A percentile compares a stretch with the other conserved stretches of the same genome.
Conservation (phyloP, 2,797 vertebrate genomes). For the Sebastolobus alascanus region DNA sequence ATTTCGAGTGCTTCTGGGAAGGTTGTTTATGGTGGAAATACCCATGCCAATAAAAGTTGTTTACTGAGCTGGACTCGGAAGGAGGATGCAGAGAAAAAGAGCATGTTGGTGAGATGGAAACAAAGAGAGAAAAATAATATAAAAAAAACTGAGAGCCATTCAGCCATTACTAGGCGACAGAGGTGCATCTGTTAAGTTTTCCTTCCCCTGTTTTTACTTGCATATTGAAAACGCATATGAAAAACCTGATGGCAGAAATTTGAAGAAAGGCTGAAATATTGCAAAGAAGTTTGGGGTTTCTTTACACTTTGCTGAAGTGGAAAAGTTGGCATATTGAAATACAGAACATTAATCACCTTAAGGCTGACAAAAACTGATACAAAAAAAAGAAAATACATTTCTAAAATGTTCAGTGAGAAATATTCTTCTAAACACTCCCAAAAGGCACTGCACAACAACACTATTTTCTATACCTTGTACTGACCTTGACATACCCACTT, state of each 20-base stretch:
- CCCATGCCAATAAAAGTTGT: conserved; percentile 38
- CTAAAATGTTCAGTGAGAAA: too few relatives aligned
- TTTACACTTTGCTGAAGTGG: too few relatives aligned
- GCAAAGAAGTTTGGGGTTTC: neutral
- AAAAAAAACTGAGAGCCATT: neutral
- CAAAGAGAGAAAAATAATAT: neutral
- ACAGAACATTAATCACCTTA: too few relatives aligned
- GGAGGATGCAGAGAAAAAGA: conserved; percentile 22
- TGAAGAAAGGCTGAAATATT: neutral
- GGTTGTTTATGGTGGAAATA: conserved; percentile 44
- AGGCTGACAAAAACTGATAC: too few relatives aligned
- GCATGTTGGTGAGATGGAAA: conserved; percentile 31
- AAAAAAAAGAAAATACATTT: too few relatives aligned
- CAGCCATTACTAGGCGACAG: neutral
- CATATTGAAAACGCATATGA: neutral
- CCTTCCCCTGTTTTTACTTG: neutral
- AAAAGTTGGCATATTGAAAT: too few relatives aligned
- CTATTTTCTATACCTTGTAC: too few relatives aligned
- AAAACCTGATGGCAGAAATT: neutral
- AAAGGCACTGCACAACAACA: too few relatives aligned
- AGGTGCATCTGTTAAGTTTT: neutral
- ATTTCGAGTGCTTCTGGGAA: conserved; percentile 48
- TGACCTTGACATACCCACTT: too few relatives aligned
- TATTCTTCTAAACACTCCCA: too few relatives aligned
- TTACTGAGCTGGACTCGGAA: conserved; percentile 29